Base-by-base conservation (phyloP, 2,888 invertebrate genomes). In the Ametastegia equiseti region DNA sequence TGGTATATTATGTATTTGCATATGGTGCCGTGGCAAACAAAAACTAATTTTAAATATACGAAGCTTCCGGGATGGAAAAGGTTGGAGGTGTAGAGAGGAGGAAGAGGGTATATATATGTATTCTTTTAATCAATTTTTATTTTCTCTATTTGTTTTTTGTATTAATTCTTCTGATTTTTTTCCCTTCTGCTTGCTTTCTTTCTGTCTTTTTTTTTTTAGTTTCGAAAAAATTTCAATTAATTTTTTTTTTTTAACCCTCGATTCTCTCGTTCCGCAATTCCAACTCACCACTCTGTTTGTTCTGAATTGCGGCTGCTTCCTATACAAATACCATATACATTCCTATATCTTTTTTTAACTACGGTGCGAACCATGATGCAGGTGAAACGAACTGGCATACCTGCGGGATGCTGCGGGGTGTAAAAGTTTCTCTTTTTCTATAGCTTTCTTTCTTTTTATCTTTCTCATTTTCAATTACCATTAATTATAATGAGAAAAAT, bases 161-260 rank as follows among this genome's bases (percentile, higher is more conserved):
- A n/a, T 47, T 15, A 9, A 11, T 45, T 45, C 15, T 45, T 45
- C 15, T 42, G 42, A 42, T 42, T 1, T 42, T 42, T 42, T 42
- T 42, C 42, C 7, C 11, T 9, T 42, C 11, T 7, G 7, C 11
- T 42, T 42, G 11, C 11, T 9, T 42, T 42, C 11, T 42, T 42
- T 23, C n/a, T n/a, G n/a, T 42, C 36, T 63, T 78, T 60, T 78
- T 63, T n/a, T 47, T 23, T 36, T 50, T 78, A 60, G 36, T 39
- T 36, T 30, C 39, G 60, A 15, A 78, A 78, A 60, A 78, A 60
- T 78, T 78, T 63, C 78, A 78, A 78, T 78, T 60, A 78, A 78
- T 54, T 75, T 75, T 47, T 54, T 75, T 75, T 47, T 33, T 71
- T 42, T 60, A 78, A 19, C 36, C 60, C 13, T n/a, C 30, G 23